Percentiles rank a stretch among this genome's conserved stretches.
phyloP scores from a whole-genome alignment of 1,140 invertebrate genomes.

The Drosophila insularis region DNA sequence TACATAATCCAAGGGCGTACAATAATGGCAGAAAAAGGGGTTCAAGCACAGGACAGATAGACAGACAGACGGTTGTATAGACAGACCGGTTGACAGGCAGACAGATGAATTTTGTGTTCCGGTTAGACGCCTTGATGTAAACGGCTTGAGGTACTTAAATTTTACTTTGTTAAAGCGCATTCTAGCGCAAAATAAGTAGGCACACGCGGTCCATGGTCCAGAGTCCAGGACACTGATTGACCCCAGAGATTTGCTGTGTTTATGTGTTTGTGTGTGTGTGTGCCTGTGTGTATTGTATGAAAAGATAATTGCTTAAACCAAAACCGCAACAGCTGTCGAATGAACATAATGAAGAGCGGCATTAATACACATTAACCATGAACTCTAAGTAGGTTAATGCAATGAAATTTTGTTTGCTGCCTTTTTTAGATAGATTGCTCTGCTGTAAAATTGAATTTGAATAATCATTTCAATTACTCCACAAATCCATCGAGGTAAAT shows the following conservation, averaged over 20 bases:
- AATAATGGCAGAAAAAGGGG: slow-evolving; percentile 61
- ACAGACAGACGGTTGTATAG: background rate
- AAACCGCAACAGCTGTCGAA: slow-evolving; percentile 18
- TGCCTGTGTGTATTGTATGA: slow-evolving; percentile 48
- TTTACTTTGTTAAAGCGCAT: slow-evolving; percentile 67
- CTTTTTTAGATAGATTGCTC: background rate
- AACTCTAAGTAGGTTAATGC: slow-evolving; percentile 11
- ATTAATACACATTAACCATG: slow-evolving; percentile 51
- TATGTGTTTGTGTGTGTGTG: too few species aligned
- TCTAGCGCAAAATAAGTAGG: slow-evolving; percentile 74
- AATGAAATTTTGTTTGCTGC: background rate
- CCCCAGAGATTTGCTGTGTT: slow-evolving; percentile 37
- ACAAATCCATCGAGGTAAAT: too few species aligned
- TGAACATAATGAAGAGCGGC: slow-evolving; percentile 55
- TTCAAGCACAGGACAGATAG: slow-evolving; percentile 34
- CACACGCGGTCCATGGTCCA: slow-evolving; percentile 24
- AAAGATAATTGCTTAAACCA: slow-evolving; percentile 75
- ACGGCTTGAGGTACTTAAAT: slow-evolving; percentile 78
- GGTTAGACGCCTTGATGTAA: slow-evolving; percentile 42
- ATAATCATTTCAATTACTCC: too few species aligned
- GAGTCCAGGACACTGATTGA: slow-evolving; percentile 64
- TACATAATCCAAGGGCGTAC: slow-evolving; percentile 73
- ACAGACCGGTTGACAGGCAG: background rate
- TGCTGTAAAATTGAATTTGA: background rate
- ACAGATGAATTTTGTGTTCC: slow-evolving; percentile 54